These are phyloP conservation scores for Drosophila neonasuta DNA, from an alignment of 2,888 invertebrate genomes.

Conservation along the genomic window DNA sequence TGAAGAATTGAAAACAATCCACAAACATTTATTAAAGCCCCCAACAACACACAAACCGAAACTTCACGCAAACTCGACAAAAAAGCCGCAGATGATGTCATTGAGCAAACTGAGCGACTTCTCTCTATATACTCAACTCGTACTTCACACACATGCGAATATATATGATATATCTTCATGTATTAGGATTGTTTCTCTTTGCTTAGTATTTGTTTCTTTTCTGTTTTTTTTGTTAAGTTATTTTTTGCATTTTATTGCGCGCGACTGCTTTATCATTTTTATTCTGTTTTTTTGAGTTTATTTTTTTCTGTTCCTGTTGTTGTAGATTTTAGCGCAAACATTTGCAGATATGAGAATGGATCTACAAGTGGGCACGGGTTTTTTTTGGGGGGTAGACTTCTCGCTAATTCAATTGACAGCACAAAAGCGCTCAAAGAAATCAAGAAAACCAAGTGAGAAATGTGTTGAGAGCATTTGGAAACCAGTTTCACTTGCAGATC, in stretches of 20 bases:
- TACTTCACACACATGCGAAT: neutral
- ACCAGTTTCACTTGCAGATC: constrained; percentile 43
- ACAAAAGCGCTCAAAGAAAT: constrained; percentile 42
- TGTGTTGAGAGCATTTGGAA: constrained; percentile 37
- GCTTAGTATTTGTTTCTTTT: constrained; percentile 47
- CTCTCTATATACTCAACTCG: constrained; percentile 3
- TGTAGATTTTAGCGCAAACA: constrained; percentile 63
- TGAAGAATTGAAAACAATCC: constrained; percentile 38
- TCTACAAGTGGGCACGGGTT: constrained; percentile 43
- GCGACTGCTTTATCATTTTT: constrained; percentile 61
- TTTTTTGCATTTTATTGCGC: constrained; percentile 59
- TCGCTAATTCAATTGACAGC: constrained; percentile 74
- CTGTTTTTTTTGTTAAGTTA: constrained; percentile 28
- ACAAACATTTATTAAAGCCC: constrained; percentile 27
- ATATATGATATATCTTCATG: constrained; percentile 31
- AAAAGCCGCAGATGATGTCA: constrained; percentile 62
- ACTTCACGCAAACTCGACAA: constrained; percentile 33
- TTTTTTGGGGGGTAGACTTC: constrained; percentile 29
- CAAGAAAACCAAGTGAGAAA: constrained; percentile 27
- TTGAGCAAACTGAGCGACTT: constrained; percentile 64
- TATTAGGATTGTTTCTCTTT: constrained; percentile 60
- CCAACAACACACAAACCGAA: constrained; percentile 6
- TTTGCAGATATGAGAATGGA: constrained; percentile 54
- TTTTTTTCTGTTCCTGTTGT: constrained; percentile 11
- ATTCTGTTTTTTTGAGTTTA: too few species aligned